Evolutionary conservation across 2,888 invertebrate species (phyloP), one percentile per base, ranked within the genome.

Genomic region (Acleris holmiana): DNA sequence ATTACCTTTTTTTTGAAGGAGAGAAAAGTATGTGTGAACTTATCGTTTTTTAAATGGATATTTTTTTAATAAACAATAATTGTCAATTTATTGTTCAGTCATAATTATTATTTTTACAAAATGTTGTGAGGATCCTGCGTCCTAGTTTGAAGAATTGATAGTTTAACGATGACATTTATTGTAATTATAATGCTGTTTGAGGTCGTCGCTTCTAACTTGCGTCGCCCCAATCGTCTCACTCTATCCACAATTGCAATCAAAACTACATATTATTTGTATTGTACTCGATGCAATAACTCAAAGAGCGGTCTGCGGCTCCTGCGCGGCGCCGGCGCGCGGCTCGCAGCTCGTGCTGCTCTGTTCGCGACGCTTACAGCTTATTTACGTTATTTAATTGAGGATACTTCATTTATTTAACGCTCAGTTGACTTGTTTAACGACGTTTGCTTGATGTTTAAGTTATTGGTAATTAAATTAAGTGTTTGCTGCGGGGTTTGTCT

Each of bases 161-260:
- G 10, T 13, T 35, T 4, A 13, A 35, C 35, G 35, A 44, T n/a
- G n/a, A 15, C 44, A 6, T 47, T 17, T 47, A 13, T 47, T 19
- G 10, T 10, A 17, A 2, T 3, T 46, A 17, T 18, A 18, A n/a
- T 18, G 8, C 8, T n/a, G 46, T 0, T 0, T 47, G 1, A 47
- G 17, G 0, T 17, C 3, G 57, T 35, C 58, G 53, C 69, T 61
- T 63, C 4, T 64, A 13, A 61, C 68, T 70, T 73, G 55, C 25
- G 67, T 73, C 74, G 64, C 17, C 62, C 56, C 25, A 18, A 46
- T 50, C 76, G 75, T 71, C 75, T 77, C 74, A 74, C 78, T 74
- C 74, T 78, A 70, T 74, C 82, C 83, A 73, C 84, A 84, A 83
- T 78, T 77, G 78, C 78, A 80, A 83, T 83, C 79, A 76, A 75